Evolutionary conservation across 1,140 invertebrate species (phyloP).

Genomic region (Ceratina australensis): DNA sequence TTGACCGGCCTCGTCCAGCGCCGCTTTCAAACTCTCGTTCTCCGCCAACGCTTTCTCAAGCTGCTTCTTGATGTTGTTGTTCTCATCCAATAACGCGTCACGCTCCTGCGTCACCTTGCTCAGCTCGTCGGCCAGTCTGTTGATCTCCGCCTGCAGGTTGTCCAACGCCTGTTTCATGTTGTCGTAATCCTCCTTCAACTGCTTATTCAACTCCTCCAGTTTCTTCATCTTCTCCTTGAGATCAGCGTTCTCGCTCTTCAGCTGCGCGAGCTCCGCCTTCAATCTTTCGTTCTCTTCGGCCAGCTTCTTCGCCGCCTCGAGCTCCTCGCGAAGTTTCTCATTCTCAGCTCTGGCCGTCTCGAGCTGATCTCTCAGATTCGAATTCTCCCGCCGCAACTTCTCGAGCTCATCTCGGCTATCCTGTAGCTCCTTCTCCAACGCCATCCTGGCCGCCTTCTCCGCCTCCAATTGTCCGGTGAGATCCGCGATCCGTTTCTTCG

Average conservation of each 20-base stretch:
- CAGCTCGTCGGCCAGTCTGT: not conserved
- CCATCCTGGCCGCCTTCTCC: not conserved
- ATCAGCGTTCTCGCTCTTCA: conserved; percentile 18
- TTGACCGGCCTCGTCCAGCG: conserved; percentile 1
- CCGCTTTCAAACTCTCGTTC: conserved; percentile 13
- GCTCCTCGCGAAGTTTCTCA: not conserved
- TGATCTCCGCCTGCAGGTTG: conserved; percentile 27
- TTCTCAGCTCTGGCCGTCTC: conserved; percentile 1
- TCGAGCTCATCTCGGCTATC: not conserved
- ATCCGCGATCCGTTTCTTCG: conserved; percentile 28
- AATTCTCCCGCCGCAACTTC: conserved; percentile 21
- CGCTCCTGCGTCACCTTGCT: not conserved
- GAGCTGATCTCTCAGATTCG: conserved; percentile 6
- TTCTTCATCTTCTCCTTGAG: not conserved
- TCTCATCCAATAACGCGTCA: conserved; percentile 10
- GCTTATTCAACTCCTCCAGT: conserved; percentile 4
- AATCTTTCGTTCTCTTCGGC: conserved; percentile 40
- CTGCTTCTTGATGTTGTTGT: not conserved
- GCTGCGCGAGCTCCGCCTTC: conserved; percentile 23
- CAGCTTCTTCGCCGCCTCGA: not conserved
- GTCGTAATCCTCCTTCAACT: not conserved
- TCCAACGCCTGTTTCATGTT: conserved; percentile 28
- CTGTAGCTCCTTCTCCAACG: conserved; percentile 6
- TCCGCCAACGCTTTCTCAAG: conserved; percentile 4
- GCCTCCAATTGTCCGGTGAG: conserved; percentile 10